Conservation (phyloP, 2,797 vertebrate species). For the Helicolenus hilgendorfi region DNA sequence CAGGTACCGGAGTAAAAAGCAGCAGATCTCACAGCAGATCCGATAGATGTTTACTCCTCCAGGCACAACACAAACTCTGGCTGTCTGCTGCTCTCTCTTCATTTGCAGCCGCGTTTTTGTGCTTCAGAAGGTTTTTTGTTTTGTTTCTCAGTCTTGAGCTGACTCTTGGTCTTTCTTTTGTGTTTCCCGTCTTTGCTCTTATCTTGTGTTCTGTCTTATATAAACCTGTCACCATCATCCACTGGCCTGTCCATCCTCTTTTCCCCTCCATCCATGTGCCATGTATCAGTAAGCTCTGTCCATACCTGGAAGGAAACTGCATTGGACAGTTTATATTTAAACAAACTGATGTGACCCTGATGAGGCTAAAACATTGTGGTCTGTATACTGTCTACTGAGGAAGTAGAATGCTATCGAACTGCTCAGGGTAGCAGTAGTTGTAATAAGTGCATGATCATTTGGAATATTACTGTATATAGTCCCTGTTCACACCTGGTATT, state of each 20-base stretch:
- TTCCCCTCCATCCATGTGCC: not conserved
- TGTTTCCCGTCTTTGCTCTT: constrained; percentile 9
- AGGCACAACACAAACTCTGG: constrained; percentile 47
- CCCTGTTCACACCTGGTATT: too few species aligned
- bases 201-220: not conserved
- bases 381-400: not conserved
- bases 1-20: constrained; percentile 42
- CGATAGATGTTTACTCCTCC: constrained; percentile 64
- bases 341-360: not conserved
- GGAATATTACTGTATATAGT: not conserved
- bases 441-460: not conserved
- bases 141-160: constrained; percentile 14
- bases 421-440: not conserved
- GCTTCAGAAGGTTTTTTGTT: constrained; percentile 48
- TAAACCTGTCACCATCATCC: constrained; percentile 17
- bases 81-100: constrained; percentile 43
- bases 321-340: not conserved
- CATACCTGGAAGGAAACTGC: not conserved
- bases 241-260: not conserved
- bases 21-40: constrained; percentile 35
- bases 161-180: constrained; percentile 19
- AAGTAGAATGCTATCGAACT: not conserved
- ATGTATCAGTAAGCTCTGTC: not conserved
- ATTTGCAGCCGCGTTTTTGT: not conserved
- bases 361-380: not conserved